Evolutionary conservation across 2,113 vertebrate species (phyloP).

Genomic region (Trematocara nigrifrons): DNA sequence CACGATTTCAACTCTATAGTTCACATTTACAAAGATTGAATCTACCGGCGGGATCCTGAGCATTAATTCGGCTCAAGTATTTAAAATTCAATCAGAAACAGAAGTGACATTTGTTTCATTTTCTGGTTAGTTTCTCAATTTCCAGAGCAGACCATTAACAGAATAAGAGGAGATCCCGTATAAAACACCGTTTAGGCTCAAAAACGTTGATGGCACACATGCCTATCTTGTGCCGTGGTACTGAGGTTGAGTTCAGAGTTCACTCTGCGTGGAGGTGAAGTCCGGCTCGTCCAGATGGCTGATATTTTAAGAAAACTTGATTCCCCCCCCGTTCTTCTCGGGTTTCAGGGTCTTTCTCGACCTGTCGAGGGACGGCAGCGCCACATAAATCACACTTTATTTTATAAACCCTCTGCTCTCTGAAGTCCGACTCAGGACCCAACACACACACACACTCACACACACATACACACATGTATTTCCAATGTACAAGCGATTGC

Average conservation of each 20-base stretch:
- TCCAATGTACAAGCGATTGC: not conserved
- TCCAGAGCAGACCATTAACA: not conserved
- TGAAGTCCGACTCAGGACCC: constrained; percentile 17
- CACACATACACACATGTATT: not conserved
- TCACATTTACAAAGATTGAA: not conserved
- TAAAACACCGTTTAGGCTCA: not conserved
- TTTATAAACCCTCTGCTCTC: constrained; percentile 63
- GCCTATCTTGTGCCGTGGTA: not conserved
- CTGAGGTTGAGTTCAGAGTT: not conserved
- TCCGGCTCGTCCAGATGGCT: constrained; percentile 36
- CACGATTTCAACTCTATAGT: not conserved
- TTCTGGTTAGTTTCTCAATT: not conserved
- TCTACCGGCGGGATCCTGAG: not conserved
- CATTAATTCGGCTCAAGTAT: not conserved
- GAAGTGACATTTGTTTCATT: not conserved
- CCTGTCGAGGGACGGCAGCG: constrained; percentile 65
- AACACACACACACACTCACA: not conserved
- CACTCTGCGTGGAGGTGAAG: not conserved
- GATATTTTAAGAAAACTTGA: constrained; percentile 61
- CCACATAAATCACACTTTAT: constrained; percentile 79
- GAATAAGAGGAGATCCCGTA: not conserved
- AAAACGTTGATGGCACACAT: not conserved
- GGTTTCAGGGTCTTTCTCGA: constrained; percentile 76
- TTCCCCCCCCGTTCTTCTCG: constrained; percentile 54
- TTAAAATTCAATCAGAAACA: not conserved